Evolutionary conservation across 2,797 vertebrate species (phyloP).

Genomic region (Pangasius macronema): DNA sequence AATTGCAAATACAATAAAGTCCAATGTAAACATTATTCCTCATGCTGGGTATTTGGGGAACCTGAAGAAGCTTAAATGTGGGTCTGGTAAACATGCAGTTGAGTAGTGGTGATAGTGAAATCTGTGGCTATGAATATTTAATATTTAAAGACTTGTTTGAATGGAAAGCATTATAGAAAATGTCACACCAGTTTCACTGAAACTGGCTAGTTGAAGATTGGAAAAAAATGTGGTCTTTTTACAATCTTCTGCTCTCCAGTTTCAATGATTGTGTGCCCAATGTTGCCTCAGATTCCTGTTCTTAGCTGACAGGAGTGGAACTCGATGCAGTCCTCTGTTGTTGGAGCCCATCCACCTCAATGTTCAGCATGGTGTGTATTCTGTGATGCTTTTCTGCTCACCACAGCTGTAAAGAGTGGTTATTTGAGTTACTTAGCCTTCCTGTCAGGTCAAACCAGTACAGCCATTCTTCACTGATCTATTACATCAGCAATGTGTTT

Average conservation of each 20-base stretch:
- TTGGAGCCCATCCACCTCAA: too few species aligned
- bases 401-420: background rate
- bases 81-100: background rate
- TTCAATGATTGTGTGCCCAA: background rate
- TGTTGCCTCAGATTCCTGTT: background rate
- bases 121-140: background rate
- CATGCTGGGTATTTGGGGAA: background rate
- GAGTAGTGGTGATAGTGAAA: background rate
- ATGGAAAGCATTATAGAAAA: background rate
- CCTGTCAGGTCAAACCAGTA: background rate
- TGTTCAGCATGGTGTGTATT: background rate
- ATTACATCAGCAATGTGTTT: background rate
- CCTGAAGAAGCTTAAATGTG: background rate
- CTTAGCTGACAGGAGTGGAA: background rate
- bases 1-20: background rate
- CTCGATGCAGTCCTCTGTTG: background rate
- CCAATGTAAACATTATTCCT: background rate
- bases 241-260: background rate
- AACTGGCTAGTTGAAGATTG: background rate
- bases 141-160: background rate
- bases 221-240: background rate
- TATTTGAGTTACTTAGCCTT: background rate
- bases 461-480: background rate
- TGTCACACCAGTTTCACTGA: background rate
- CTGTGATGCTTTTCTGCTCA: background rate